Conservation (phyloP, 1,140 invertebrate genomes). For the Euwallacea fornicatus region DNA sequence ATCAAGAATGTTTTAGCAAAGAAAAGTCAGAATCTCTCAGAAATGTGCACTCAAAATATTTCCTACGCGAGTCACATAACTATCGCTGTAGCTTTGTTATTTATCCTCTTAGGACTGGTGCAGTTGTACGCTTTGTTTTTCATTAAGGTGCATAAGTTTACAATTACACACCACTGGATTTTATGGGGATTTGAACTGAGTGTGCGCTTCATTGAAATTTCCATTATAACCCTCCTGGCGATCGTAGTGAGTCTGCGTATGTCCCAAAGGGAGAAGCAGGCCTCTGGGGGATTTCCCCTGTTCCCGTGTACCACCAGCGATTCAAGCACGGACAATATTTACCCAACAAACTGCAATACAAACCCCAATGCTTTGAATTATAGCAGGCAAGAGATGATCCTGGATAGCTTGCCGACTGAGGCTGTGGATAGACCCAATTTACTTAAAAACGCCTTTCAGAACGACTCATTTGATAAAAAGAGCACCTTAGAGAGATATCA, state of each 20-base stretch:
- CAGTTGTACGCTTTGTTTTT: conserved; percentile 83
- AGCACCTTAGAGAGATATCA: conserved; percentile 56
- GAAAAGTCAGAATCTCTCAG: conserved; percentile 66
- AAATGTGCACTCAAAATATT: conserved; percentile 67
- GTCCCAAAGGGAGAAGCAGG: conserved; percentile 62
- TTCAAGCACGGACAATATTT: conserved; percentile 77
- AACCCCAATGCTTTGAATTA: conserved; percentile 84
- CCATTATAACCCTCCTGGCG: conserved; percentile 77
- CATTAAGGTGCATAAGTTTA: conserved; percentile 60
- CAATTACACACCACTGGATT: conserved; percentile 69
- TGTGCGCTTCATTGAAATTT: conserved; percentile 78
- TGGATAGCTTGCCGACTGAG: conserved; percentile 57
- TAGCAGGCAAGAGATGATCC: conserved; percentile 65
- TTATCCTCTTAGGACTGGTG: conserved; percentile 76
- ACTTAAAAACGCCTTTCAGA: conserved; percentile 55
- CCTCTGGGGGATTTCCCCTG: conserved; percentile 70
- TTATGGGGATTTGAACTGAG: conserved; percentile 89
- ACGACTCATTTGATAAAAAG: conserved; percentile 58
- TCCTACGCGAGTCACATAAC: conserved; percentile 84
- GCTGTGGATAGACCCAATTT: conserved; percentile 57
- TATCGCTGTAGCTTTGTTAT: conserved; percentile 79
- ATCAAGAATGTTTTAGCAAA: conserved; percentile 66
- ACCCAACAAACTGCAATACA: conserved; percentile 81
- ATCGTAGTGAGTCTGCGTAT: conserved; percentile 78
- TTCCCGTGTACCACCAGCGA: conserved; percentile 76